A percentile compares a stretch with the other conserved stretches of the same genome.
Evolutionary conservation across 2,888 invertebrate species (phyloP).

Genomic region (Ceriagrion tenellum): DNA sequence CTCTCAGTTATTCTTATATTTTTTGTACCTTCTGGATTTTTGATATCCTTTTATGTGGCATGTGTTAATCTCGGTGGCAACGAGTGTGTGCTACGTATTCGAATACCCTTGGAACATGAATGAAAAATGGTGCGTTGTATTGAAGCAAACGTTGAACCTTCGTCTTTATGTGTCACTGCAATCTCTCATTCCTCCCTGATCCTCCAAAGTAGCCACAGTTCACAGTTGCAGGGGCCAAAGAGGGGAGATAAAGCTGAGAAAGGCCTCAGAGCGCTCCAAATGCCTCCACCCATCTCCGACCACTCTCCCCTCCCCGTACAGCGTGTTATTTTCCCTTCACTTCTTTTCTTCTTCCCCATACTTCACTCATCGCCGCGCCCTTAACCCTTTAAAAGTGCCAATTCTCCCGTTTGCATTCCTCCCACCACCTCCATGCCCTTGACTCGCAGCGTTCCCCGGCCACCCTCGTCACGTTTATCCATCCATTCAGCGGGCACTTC

Average conservation of each 20-base stretch:
- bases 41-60: too few species aligned
- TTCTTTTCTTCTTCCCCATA: not conserved
- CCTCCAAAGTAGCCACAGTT: not conserved
- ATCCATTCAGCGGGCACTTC: not conserved
- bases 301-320: not conserved
- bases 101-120: too few species aligned
- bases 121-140: too few species aligned
- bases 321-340: not conserved
- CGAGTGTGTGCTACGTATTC: too few species aligned
- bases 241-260: not conserved
- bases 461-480: not conserved
- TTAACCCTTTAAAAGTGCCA: conserved; percentile 13
- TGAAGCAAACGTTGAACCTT: not conserved
- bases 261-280: not conserved
- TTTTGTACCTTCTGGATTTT: too few species aligned
- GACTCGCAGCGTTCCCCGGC: not conserved
- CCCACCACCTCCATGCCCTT: not conserved
- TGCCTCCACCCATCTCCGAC: not conserved
- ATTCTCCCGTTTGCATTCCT: not conserved
- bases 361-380: not conserved
- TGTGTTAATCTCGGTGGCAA: too few species aligned
- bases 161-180: not conserved
- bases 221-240: not conserved
- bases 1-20: too few species aligned
- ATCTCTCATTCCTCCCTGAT: not conserved